These are phyloP conservation scores for Entelurus aequoreus DNA, from an alignment of 2,113 vertebrate genomes.

Conservation along the genomic window DNA sequence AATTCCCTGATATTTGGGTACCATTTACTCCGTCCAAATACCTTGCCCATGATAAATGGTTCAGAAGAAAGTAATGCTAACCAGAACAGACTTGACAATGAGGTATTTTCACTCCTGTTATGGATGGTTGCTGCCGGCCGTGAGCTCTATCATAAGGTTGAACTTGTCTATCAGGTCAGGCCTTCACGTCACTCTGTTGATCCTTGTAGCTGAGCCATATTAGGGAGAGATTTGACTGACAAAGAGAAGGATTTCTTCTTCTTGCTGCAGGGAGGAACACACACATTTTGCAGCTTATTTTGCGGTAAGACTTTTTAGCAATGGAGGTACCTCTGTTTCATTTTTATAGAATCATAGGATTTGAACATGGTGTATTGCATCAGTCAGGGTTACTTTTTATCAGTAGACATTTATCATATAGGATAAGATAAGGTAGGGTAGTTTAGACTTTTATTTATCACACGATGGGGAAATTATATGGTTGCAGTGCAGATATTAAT, in stretches of 20 bases:
- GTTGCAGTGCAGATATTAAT: no score
- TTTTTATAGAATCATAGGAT: background rate
- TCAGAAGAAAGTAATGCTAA: slow-evolving; percentile 29
- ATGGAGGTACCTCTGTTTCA: background rate
- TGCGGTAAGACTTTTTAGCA: slow-evolving; percentile 34
- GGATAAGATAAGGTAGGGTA: no score
- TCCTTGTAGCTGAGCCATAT: slow-evolving; percentile 21
- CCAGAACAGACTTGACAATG: slow-evolving; percentile 23
- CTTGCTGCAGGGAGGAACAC: slow-evolving; percentile 18
- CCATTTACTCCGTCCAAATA: slow-evolving; percentile 38
- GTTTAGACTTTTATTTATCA: no score
- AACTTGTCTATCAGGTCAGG: slow-evolving; percentile 43
- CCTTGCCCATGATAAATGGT: slow-evolving; percentile 45
- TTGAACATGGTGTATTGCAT: background rate
- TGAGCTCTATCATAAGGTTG: slow-evolving; percentile 14
- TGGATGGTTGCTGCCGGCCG: slow-evolving; percentile 32
- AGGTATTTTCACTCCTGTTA: slow-evolving; percentile 40
- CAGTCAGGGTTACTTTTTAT: background rate
- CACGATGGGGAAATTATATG: no score
- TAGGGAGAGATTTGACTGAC: slow-evolving; percentile 25
- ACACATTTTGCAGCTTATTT: slow-evolving; percentile 19
- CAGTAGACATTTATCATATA: background rate
- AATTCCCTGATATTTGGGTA: slow-evolving; percentile 45
- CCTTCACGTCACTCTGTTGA: slow-evolving; percentile 19
- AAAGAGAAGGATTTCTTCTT: slow-evolving; percentile 26